Percentiles rank a stretch among this genome's conserved stretches.
Evolutionary conservation across 2,797 vertebrate species (phyloP).

Genomic region (Alauda arvensis): DNA sequence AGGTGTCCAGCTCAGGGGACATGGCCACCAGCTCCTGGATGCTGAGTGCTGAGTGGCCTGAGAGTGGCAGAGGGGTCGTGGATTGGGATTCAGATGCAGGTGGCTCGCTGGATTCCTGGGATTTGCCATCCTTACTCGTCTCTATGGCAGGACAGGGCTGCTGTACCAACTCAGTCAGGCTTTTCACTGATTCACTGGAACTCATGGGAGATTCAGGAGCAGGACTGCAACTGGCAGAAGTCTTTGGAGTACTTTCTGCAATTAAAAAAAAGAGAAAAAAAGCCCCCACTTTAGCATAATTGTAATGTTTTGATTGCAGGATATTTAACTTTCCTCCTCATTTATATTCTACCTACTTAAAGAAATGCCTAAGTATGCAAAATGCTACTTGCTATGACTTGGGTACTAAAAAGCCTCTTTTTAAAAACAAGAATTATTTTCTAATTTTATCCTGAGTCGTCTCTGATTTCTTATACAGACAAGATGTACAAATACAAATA

Average conservation of each 20-base stretch:
- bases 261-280: constrained; percentile 22
- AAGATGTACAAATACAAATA: constrained; percentile 16
- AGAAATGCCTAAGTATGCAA: constrained; percentile 5
- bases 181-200: constrained; percentile 91
- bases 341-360: constrained; percentile 39
- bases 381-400: not conserved
- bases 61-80: constrained; percentile 81
- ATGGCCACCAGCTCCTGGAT: constrained; percentile 94
- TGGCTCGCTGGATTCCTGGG: constrained; percentile 74
- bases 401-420: constrained; percentile 25
- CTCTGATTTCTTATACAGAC: constrained; percentile 17
- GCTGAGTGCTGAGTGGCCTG: constrained; percentile 86
- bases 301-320: constrained; percentile 32
- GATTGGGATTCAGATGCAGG: constrained; percentile 83
- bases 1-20: constrained; percentile 94
- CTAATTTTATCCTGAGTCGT: constrained; percentile 30
- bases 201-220: constrained; percentile 93
- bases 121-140: constrained; percentile 76
- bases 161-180: constrained; percentile 84
- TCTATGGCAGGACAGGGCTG: constrained; percentile 85
- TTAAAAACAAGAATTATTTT: constrained; percentile 22
- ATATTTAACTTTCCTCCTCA: constrained; percentile 11
- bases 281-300: constrained; percentile 30
- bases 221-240: constrained; percentile 93
- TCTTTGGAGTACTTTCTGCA: constrained; percentile 94